Percentiles rank a stretch among this genome's conserved stretches.
These are phyloP conservation scores for Aradus depressus DNA, from an alignment of 2,888 invertebrate species.

Conservation along the genomic window DNA sequence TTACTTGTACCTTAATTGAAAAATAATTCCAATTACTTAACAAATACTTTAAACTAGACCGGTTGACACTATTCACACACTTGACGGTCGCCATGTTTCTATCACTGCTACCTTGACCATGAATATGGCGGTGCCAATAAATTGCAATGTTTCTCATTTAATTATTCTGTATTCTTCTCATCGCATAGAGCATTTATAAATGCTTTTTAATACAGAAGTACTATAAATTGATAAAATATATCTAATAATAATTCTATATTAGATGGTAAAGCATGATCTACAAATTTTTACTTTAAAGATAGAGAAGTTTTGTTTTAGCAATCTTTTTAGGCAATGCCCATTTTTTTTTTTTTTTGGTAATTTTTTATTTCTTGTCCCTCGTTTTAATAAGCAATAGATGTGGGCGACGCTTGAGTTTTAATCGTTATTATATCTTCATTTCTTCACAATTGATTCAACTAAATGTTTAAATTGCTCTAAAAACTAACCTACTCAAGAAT, in stretches of 20 bases:
- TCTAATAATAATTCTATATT: too few species aligned
- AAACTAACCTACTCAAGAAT: conserved; percentile 15
- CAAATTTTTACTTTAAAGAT: conserved; percentile 16
- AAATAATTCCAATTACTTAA: too few species aligned
- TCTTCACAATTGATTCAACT: not conserved
- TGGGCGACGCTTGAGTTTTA: conserved; percentile 15
- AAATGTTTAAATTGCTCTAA: conserved; percentile 8
- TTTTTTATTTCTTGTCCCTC: conserved; percentile 14
- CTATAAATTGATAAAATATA: conserved; percentile 1
- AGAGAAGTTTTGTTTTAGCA: conserved; percentile 17
- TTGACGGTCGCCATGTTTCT: conserved; percentile 16
- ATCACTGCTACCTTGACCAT: conserved; percentile 17
- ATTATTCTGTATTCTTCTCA: too few species aligned
- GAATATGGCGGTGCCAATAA: conserved; percentile 3
- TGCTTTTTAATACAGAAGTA: not conserved
- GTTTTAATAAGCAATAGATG: conserved; percentile 19
- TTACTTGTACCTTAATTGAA: too few species aligned
- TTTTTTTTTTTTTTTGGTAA: conserved; percentile 15
- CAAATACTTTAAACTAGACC: too few species aligned
- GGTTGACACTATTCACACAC: too few species aligned
- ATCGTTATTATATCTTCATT: conserved; percentile 1
- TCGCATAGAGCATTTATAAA: too few species aligned
- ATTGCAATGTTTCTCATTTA: conserved; percentile 13
- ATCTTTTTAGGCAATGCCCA: conserved; percentile 20
- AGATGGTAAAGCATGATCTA: conserved; percentile 9